phyloP scores from a whole-genome alignment of 2,888 invertebrate genomes.

The Patella caerulea region DNA sequence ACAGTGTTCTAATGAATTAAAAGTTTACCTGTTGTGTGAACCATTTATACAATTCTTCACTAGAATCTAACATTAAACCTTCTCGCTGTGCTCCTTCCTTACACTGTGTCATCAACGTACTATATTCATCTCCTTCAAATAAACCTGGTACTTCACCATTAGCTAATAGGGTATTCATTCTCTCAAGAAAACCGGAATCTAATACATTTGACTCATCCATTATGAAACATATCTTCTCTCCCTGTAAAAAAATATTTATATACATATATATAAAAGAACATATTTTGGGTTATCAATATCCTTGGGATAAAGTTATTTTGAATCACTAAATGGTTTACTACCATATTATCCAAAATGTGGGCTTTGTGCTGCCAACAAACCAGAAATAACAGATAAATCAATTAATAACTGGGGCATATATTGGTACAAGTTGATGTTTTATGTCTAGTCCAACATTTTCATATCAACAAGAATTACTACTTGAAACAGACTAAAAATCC shows the following conservation, averaged over 20 bases:
- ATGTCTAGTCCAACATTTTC: too few species aligned
- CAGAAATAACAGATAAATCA: too few species aligned
- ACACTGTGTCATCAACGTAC: slow-evolving; percentile 99
- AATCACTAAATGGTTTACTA: too few species aligned
- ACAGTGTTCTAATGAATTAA: not conserved
- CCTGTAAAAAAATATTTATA: slow-evolving; percentile 75
- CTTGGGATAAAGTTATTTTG: too few species aligned
- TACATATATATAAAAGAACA: too few species aligned
- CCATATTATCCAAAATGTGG: too few species aligned
- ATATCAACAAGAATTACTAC: too few species aligned
- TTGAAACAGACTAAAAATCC: too few species aligned
- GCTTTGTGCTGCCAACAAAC: too few species aligned
- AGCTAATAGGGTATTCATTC: slow-evolving; percentile 98
- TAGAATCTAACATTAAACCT: slow-evolving; percentile 97
- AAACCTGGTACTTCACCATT: slow-evolving; percentile 89
- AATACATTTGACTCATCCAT: slow-evolving; percentile 99
- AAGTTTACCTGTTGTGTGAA: slow-evolving; percentile 84
- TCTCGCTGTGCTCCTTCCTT: slow-evolving; percentile 99
- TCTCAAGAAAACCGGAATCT: slow-evolving; percentile 97
- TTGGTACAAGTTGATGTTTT: too few species aligned
- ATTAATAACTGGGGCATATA: too few species aligned
- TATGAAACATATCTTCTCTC: slow-evolving; percentile 99
- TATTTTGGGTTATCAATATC: too few species aligned
- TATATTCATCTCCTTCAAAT: slow-evolving; percentile 90
- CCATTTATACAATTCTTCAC: slow-evolving; percentile 99